These are phyloP conservation scores for Celastrina argiolus DNA, from an alignment of 2,888 invertebrate species.

Conservation along the genomic window DNA sequence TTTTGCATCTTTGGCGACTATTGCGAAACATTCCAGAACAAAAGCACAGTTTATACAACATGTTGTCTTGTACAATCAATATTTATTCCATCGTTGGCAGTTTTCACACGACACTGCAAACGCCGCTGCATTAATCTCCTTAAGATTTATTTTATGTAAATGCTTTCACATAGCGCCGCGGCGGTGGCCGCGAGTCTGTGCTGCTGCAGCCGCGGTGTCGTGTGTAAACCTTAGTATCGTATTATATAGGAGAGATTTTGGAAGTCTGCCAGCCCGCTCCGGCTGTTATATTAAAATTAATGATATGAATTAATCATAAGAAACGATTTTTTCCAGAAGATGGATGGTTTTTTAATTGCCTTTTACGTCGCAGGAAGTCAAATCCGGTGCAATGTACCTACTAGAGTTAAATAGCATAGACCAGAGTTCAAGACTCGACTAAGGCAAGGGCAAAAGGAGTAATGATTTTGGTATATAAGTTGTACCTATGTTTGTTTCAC, in stretches of 20 bases:
- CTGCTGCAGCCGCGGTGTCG: too few species aligned
- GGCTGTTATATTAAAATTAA: constrained; percentile 12
- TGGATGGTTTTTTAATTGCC: constrained; percentile 7
- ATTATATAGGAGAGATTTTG: not conserved
- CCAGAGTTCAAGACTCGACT: too few species aligned
- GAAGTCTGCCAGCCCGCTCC: constrained; percentile 5
- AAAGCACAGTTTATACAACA: not conserved
- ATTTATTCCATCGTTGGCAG: constrained; percentile 13
- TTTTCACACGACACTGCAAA: too few species aligned
- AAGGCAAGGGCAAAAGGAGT: too few species aligned
- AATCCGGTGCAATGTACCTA: not conserved
- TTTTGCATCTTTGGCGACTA: too few species aligned
- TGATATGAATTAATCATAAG: constrained; percentile 19
- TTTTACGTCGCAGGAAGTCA: constrained; percentile 1
- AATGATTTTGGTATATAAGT: too few species aligned
- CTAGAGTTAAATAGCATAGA: too few species aligned
- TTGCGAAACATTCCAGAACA: not conserved
- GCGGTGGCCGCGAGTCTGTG: too few species aligned
- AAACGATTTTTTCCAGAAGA: constrained; percentile 1
- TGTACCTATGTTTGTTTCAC: too few species aligned
- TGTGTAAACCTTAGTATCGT: constrained; percentile 12
- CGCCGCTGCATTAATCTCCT: too few species aligned
- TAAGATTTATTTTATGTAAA: too few species aligned
- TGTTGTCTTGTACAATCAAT: constrained; percentile 13
- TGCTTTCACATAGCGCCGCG: too few species aligned